These are phyloP conservation scores for Ophioninae sp. DNA, from an alignment of 2,888 invertebrate species.

Conservation along the genomic window DNA sequence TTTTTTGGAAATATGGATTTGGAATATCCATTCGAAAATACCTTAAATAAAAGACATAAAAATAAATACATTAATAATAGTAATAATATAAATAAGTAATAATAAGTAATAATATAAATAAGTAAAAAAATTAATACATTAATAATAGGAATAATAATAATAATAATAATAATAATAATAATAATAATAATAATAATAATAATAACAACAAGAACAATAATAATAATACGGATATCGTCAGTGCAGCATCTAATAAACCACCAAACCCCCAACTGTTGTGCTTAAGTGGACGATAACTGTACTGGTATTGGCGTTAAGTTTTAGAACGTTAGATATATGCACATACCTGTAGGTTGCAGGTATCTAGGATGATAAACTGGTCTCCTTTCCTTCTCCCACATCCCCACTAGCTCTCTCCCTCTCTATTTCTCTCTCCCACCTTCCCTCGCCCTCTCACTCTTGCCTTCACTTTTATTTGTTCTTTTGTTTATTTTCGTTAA, in stretches of 20 bases:
- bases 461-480: slow-evolving; percentile 5
- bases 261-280: not conserved
- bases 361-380: slow-evolving; percentile 60
- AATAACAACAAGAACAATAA: too few species aligned
- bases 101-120: too few species aligned
- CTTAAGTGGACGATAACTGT: slow-evolving; percentile 25
- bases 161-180: too few species aligned
- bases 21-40: too few species aligned
- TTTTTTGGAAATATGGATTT: too few species aligned
- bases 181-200: too few species aligned
- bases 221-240: not conserved
- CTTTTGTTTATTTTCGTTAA: too few species aligned
- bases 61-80: not conserved
- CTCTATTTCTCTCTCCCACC: too few species aligned
- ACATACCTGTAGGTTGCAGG: slow-evolving; percentile 44
- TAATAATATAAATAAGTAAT: too few species aligned
- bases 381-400: slow-evolving; percentile 54
- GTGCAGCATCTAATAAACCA: not conserved
- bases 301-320: slow-evolving; percentile 10
- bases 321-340: not conserved
- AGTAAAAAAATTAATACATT: too few species aligned
- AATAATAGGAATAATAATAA: too few species aligned
- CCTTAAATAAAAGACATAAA: not conserved
- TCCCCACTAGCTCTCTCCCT: not conserved
- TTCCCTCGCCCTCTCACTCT: not conserved